Evolutionary conservation across 1,140 invertebrate species (phyloP).

Genomic region (Drosophila teissieri): DNA sequence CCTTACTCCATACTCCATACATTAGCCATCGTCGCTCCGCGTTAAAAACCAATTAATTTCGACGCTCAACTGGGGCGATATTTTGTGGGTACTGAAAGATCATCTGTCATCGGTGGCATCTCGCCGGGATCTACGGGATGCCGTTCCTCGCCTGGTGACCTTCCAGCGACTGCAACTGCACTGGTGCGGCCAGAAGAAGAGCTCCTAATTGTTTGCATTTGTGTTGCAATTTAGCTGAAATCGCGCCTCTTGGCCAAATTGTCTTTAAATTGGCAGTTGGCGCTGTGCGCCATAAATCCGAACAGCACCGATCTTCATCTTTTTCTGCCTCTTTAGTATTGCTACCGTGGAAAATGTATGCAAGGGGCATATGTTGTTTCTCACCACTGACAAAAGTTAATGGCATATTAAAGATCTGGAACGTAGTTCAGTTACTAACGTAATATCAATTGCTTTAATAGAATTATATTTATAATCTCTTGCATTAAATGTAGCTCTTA

Average conservation of each 20-base stretch:
- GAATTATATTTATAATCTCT: no score
- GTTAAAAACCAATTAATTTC: slow-evolving; percentile 54
- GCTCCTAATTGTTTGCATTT: slow-evolving; percentile 71
- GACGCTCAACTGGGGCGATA: slow-evolving; percentile 43
- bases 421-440: no score
- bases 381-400: no score
- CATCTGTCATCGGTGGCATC: slow-evolving; percentile 23
- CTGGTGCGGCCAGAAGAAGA: slow-evolving; percentile 1
- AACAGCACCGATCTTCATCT: slow-evolving; percentile 52
- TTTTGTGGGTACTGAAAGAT: slow-evolving; percentile 24
- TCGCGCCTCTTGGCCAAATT: slow-evolving; percentile 82
- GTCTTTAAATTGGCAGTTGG: slow-evolving; percentile 84
- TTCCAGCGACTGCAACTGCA: slow-evolving; percentile 11
- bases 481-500: no score
- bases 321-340: slow-evolving; percentile 5
- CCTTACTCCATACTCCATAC: neutral
- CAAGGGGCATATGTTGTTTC: neutral
- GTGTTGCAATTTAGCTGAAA: slow-evolving; percentile 71
- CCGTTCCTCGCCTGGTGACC: slow-evolving; percentile 6
- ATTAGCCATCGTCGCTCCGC: slow-evolving; percentile 38
- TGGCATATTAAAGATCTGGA: no score
- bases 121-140: slow-evolving; percentile 2
- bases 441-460: no score
- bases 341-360: slow-evolving; percentile 2
- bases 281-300: slow-evolving; percentile 75